Evolutionary conservation across 2,888 invertebrate genomes (phyloP), one percentile per base, ranked within the genome.

Genomic region (Dryococelus australis): DNA sequence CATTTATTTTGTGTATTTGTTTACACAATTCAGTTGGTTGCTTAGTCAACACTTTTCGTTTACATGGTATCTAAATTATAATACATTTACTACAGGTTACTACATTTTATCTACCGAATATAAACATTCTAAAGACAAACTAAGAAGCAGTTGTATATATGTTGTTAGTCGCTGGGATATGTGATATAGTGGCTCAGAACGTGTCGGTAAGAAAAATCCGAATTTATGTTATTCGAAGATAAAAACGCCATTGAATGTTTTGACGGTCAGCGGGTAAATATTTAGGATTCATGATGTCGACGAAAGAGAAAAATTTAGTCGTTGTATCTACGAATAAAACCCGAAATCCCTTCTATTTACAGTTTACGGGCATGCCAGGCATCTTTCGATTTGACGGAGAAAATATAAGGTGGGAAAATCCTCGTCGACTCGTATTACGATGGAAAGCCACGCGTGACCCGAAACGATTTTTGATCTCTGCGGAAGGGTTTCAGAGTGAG

Each of bases 391-490:
- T 65, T 65, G 65, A 24, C 24, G 24, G 20, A 65, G 16, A n/a
- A 65, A 16, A n/a, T 65, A n/a, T n/a, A 65, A 65, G 65, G 65
- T 65, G 65, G 51, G 65, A 65, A n/a, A 65, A 65, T 65, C 65
- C 65, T n/a, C 20, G 20, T 24, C 65, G n/a, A 20, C 16, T n/a
- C 65, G 65, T 65, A 13, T 85, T 85, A 85, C 85, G 79, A 85
- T 78, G 84, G 43, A 87, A 35, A 83, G 43, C 43, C 81, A 80
- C 79, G 87, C 79, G 84, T 88, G 88, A 88, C 85, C 88, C 28
- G 81, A 88, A 88, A 87, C 87, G 88, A 88, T 87, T 87, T 87
- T 88, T 87, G 88, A 87, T 88, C 88, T 88, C 88, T 80, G 84
- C 87, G 16, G 65, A 65, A 65, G 65, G 65, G n/a, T 65, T 65